Evolutionary conservation across 2,888 invertebrate genomes (phyloP), one percentile per base, ranked within the genome.

Genomic region (Cryptops parisi): DNA sequence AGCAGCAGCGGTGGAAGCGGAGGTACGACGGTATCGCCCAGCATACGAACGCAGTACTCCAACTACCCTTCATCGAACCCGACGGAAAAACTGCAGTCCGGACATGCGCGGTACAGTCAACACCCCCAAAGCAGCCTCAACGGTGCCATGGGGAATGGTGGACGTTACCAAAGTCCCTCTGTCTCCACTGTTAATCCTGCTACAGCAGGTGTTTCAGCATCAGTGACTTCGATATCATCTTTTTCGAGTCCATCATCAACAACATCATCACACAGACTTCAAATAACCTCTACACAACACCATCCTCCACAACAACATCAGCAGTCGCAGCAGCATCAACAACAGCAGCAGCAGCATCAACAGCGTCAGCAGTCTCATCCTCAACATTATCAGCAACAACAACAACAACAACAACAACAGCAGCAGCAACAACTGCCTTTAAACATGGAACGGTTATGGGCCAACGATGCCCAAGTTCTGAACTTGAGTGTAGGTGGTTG

Each of bases 391-490:
- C 24, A n/a, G n/a, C 17, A n/a, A n/a, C 43, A n/a, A 19, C 43
- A n/a, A 19, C 43, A 43, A 15, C 33, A 33, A 33, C 33, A 33
- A 33, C 33, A 33, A 33, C 33, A 33, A 33, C 33, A 33, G 33
- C 33, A 33, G 33, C 33, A 33, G 43, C 55, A n/a, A 39, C 52
- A 52, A 17, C 33, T 12, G 12, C 84, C 87, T 21, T 74, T 90
- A 55, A 89, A 90, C 65, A 90, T 90, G 90, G 89, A 90, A 69
- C 75, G 86, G 59, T 71, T 90, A 51, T 90, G 90, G 90, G 87
- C 87, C 6, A 87, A 87, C 3, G 52, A 61, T 50, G 54, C 57
- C 48, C 59, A 57, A 52, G 60, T 58, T 5, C 57, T 60, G 25
- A 60, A 59, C 53, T 46, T 60, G 21, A 54, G 59, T 26, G 56